Base-by-base conservation (phyloP, 2,888 invertebrate genomes). In the Geotrupes spiniger region DNA sequence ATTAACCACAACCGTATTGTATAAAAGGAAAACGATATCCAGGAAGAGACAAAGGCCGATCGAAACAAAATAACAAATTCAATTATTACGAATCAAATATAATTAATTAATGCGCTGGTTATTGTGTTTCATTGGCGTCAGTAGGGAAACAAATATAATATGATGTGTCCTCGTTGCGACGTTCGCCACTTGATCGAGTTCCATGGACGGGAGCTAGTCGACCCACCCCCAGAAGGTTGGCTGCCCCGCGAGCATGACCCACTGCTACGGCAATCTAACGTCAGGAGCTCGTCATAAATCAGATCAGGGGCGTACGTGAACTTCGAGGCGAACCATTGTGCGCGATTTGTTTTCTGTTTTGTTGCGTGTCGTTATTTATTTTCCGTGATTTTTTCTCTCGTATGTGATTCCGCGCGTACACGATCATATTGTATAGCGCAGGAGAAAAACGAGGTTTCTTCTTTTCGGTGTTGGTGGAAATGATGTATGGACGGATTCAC, bases 181-280 rank as follows among this genome's bases (percentile, higher is more conserved):
- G 45, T 54, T 59, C 51, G 56, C 60, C 46, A 60, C 56, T 63
- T 61, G 53, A 52, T 46, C 45, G 14, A 38, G 17, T 17, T 25
- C 25, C 38, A 10, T 38, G 44, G 31, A 52, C 55, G 53, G 56
- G 56, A 56, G 50, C 52, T 48, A 41, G 46, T 46, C 44, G 46
- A 38, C 38, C 50, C 52, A 52, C 51, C 53, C 55, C 37, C 53
- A 54, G 56, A 52, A 52, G 33, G 42, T 37, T 40, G 21, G 51
- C 43, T 38, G 38, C 25, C 38, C 38, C 11, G 38, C 38, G 11
- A 53, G 45, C 52, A 54, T 63, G 61, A 61, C 62, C 62, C 58
- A 60, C 46, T 60, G 56, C 54, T 59, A 54, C 54, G 58, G 54
- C 59, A 60, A 62, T 61, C 56, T 61, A 46, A 50, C 53, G 52